Percentiles rank a stretch among this genome's conserved stretches.
Evolutionary conservation across 2,888 invertebrate genomes (phyloP).

Genomic region (Dexiosoma caninum): DNA sequence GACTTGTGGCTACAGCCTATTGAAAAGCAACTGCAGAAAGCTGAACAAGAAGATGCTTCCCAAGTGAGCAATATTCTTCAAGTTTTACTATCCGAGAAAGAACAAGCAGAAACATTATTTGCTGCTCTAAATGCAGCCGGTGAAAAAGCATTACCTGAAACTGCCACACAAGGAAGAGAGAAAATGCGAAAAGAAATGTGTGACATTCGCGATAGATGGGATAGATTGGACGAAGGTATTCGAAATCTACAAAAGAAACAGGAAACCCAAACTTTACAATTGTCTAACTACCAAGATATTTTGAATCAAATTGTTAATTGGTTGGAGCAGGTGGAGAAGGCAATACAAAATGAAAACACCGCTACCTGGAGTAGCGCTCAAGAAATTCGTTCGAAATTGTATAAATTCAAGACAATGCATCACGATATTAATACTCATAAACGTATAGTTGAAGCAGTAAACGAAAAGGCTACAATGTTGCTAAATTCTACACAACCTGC

Average conservation of each 20-base stretch:
- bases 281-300: conserved; percentile 91
- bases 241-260: conserved; percentile 90
- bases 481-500: conserved; percentile 79
- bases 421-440: conserved; percentile 95
- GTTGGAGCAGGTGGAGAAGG: conserved; percentile 91
- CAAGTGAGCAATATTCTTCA: conserved; percentile 84
- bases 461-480: conserved; percentile 89
- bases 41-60: conserved; percentile 83
- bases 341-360: conserved; percentile 84
- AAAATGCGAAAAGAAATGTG: conserved; percentile 90
- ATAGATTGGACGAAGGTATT: conserved; percentile 89
- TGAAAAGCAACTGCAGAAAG: conserved; percentile 83
- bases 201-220: conserved; percentile 90
- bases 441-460: conserved; percentile 91
- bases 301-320: conserved; percentile 89
- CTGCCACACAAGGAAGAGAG: conserved; percentile 94
- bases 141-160: conserved; percentile 94
- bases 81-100: conserved; percentile 86
- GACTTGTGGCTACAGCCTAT: conserved; percentile 87
- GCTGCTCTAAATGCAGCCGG: conserved; percentile 86
- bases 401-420: conserved; percentile 90
- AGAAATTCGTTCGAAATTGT: conserved; percentile 89
- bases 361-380: conserved; percentile 87
- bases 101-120: conserved; percentile 89
- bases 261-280: conserved; percentile 89